These are phyloP conservation scores for Thumatha senex DNA, from an alignment of 2,888 invertebrate genomes.

Conservation along the genomic window DNA sequence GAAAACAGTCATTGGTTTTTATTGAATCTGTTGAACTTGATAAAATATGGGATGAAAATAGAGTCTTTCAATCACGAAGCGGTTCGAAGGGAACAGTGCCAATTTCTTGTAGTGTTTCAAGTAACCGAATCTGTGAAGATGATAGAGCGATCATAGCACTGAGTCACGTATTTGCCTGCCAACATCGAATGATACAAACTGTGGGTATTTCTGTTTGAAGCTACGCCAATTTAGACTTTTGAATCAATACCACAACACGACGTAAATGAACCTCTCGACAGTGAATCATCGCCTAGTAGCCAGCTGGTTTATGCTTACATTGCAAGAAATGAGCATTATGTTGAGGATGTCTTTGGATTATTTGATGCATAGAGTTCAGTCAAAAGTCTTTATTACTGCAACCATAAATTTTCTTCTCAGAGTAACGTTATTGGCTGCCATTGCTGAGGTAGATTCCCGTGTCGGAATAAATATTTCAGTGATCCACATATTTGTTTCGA, in stretches of 20 bases:
- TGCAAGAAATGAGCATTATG: constrained; percentile 40
- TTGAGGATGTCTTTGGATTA: not conserved
- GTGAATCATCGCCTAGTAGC: constrained; percentile 66
- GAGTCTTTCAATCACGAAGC: constrained; percentile 14
- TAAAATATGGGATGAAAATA: constrained; percentile 10
- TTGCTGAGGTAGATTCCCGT: no score
- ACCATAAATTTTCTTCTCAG: no score
- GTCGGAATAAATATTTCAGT: no score
- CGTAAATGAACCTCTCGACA: constrained; percentile 44
- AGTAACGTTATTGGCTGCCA: no score
- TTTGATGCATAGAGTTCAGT: no score
- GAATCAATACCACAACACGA: constrained; percentile 33
- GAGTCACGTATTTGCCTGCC: constrained; percentile 71
- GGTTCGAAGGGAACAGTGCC: constrained; percentile 17
- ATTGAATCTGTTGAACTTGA: constrained; percentile 18
- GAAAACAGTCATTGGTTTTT: not conserved
- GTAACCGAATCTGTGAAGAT: constrained; percentile 48
- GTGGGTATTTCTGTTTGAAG: constrained; percentile 45
- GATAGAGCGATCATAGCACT: constrained; percentile 66
- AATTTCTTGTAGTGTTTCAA: constrained; percentile 27
- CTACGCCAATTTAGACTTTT: constrained; percentile 56
- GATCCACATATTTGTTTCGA: no score
- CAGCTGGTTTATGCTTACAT: constrained; percentile 70
- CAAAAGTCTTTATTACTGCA: no score
- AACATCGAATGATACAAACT: constrained; percentile 56